Evolutionary conservation across 2,888 invertebrate genomes (phyloP), one percentile per base, ranked within the genome.

Genomic region (Atrina japonica): DNA sequence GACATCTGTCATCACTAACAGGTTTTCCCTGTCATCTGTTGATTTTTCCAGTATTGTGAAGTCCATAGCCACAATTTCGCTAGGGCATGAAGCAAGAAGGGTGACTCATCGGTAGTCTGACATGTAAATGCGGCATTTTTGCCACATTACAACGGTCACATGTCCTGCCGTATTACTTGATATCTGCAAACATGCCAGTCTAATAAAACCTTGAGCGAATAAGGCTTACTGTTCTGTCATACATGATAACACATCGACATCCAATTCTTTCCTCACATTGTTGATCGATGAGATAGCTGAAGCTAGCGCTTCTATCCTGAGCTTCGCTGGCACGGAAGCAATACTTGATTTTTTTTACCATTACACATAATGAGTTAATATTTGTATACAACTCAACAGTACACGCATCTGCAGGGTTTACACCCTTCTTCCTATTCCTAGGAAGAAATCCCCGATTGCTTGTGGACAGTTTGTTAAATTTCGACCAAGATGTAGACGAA

Each of bases 1-100:
- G 14, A 76, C 70, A 52, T 78, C 80, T 7, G 79, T 76, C 56
- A 81, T 63, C 3, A 81, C 80, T 23, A 82, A 56, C 6, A 81
- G 73, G 50, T 81, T 73, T 55, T 80, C 77, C 16, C 52, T 1
- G 29, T 74, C 76, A 53, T 53, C 64, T 45, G 27, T 27, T 23
- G 70, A 49, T 35, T 29, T 61, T 40, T 76, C 76, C 29, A 76
- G 45, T 16, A 65, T 3, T 7, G 71, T 67, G 47, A 71, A 76
- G 45, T 76, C 74, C 9, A 76, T 67, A 1, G 74, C 70, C 23
- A 76, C 29, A 21, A 74, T 58, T 43, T 74, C 73, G 18, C 67
- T 41, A 29, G 70, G 73, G 16, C 43, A 40, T 16, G 52, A 40
- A 25, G 68, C 72, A 14, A 66, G n/a, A n/a, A 72, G 41, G n/a